phyloP scores from a whole-genome alignment of 1,140 invertebrate genomes.

The Polypedilum vanderplanki region DNA sequence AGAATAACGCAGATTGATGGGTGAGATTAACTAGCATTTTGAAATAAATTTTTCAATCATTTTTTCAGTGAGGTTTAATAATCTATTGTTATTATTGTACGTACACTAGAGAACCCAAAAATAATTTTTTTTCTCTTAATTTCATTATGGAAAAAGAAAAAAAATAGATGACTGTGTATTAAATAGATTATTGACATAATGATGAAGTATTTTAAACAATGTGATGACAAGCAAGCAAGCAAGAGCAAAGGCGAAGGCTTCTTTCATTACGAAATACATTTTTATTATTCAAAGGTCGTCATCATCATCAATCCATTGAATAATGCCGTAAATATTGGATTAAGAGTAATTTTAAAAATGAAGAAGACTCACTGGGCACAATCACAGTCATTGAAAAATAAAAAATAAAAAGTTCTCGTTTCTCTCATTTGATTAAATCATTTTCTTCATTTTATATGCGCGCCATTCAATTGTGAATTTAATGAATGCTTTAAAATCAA shows the following conservation, averaged over 20 bases:
- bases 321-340: too few relatives aligned
- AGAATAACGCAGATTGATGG: slow-evolving; percentile 21
- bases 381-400: background rate
- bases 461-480: background rate
- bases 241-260: background rate
- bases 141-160: background rate
- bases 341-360: too few relatives aligned
- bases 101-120: background rate
- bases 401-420: background rate
- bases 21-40: slow-evolving; percentile 20
- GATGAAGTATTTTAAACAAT: slow-evolving; percentile 23
- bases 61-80: slow-evolving; percentile 14
- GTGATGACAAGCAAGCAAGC: background rate
- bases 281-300: slow-evolving; percentile 18
- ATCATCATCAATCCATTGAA: background rate
- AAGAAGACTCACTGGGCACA: too few relatives aligned
- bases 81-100: slow-evolving; percentile 15
- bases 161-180: slow-evolving; percentile 24
- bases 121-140: slow-evolving; percentile 11
- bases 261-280: background rate
- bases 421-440: background rate
- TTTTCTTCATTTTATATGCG: background rate
- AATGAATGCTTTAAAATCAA: too few relatives aligned
- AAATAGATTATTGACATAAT: slow-evolving; percentile 28
- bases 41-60: slow-evolving; percentile 16